Base-by-base conservation (phyloP, 2,113 vertebrate genomes). In the Bufo gargarizans region DNA sequence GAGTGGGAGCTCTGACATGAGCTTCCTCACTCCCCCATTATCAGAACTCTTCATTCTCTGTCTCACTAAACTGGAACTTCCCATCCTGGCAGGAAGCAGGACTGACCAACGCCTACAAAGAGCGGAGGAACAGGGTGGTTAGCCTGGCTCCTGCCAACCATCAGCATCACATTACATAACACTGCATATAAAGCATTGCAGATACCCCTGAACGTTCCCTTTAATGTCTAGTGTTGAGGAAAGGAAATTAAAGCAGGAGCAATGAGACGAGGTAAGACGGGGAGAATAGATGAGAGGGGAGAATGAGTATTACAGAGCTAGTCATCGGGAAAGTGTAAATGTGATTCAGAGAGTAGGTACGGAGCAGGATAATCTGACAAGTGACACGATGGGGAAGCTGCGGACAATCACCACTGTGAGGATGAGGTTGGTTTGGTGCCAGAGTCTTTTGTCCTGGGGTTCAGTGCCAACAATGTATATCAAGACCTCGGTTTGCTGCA, bases 381-480 rank as follows among this genome's bases (percentile, higher is more conserved):
- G 67, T 85, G 55, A 85, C 84, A 49, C 4, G 69, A 76, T 59
- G 83, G 33, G 71, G 55, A 72, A 85, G 50, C 16, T 56, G 65
- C 13, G 19, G 45, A 59, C 69, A 85, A 74, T 85, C 67, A 22
- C n/a, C 14, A 11, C 47, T 14, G 50, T 69, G 76, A 17, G 33
- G 19, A 47, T 76, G 84, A 61, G 69, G 84, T 33, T 76, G 84
- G 53, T 76, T 76, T 47, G 84, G 53, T 76, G 69, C 69, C 69
- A 59, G 69, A 47, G 45, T 49, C 63, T 84, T 84, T 84, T 84
- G 82, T 84, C 20, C 82, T 61, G 79, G n/a, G 79, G 50, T 58
- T 17, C 12, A 49, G 82, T 84, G 63, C 43, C 61, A 84, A 55
- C 63, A 67, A 47, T 20, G 45, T 50, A 49, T 56, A 55, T 56